Evolutionary conservation across 2,888 invertebrate species (phyloP).

Genomic region (Leptogaster cylindrica): DNA sequence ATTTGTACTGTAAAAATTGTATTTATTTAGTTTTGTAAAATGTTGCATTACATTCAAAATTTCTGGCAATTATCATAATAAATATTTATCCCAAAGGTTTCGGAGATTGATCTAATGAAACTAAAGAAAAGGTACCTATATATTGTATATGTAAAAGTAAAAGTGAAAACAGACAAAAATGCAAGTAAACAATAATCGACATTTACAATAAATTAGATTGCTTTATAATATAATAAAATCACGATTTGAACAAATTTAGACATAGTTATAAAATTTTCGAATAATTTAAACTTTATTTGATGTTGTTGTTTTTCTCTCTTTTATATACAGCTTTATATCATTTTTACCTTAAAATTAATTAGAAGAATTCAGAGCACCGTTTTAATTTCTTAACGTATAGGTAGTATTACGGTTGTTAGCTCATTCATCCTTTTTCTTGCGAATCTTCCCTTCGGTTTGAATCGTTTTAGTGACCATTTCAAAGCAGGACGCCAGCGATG

Average conservation of each 20-base stretch:
- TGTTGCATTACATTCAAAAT: neutral
- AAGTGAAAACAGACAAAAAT: conserved; percentile 21
- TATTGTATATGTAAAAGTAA: conserved; percentile 2
- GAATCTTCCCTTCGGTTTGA: conserved; percentile 87
- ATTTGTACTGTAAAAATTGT: conserved; percentile 41
- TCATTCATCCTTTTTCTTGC: conserved; percentile 82
- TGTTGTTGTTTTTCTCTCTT: neutral
- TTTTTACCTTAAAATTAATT: neutral
- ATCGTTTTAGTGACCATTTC: conserved; percentile 90
- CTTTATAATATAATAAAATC: conserved; percentile 31
- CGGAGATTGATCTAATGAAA: too few species aligned
- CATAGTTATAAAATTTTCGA: conserved; percentile 6
- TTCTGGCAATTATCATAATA: too few species aligned
- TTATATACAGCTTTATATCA: conserved; percentile 6
- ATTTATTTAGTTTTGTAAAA: conserved; percentile 7
- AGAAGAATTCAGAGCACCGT: conserved; percentile 20
- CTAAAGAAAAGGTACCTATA: too few species aligned
- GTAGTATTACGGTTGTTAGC: neutral
- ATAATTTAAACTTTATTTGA: conserved; percentile 27
- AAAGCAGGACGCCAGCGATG: conserved; percentile 77
- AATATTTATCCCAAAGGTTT: too few species aligned
- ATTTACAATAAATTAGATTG: conserved; percentile 42
- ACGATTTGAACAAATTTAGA: conserved; percentile 29
- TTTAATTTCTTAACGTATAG: neutral
- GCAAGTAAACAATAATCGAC: conserved; percentile 31